Evolutionary conservation across 2,888 invertebrate species (phyloP).

Genomic region (Leucophenga maculata): DNA sequence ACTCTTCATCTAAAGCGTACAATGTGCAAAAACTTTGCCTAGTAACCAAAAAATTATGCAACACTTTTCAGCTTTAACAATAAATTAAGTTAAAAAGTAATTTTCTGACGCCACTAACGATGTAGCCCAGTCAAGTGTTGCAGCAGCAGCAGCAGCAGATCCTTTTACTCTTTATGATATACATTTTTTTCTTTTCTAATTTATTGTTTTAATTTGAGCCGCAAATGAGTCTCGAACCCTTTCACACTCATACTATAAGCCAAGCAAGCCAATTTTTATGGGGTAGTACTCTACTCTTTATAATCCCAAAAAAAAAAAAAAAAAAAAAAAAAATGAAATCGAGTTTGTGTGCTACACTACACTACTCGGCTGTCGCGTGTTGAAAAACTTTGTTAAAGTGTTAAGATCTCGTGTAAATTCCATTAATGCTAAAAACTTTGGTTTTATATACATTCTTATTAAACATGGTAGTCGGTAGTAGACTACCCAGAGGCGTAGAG

Average conservation of each 20-base stretch:
- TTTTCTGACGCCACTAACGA: neutral
- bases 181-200: conserved; percentile 36
- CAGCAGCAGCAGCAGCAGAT: no score
- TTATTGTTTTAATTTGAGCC: conserved; percentile 60
- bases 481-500: conserved; percentile 19
- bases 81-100: conserved; percentile 20
- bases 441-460: conserved; percentile 35
- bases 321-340: conserved; percentile 31
- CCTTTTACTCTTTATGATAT: conserved; percentile 13
- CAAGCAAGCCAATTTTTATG: conserved; percentile 23
- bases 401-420: conserved; percentile 62
- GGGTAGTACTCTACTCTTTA: no score
- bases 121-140: neutral
- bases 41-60: conserved; percentile 48
- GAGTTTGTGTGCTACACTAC: conserved; percentile 13
- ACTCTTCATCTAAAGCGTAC: no score
- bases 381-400: conserved; percentile 52
- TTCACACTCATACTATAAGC: conserved; percentile 34
- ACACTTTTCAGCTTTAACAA: conserved; percentile 20
- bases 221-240: conserved; percentile 30
- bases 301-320: neutral
- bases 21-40: conserved; percentile 49
- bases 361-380: conserved; percentile 14
- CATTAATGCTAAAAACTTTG: conserved; percentile 49
- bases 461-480: no score